Evolutionary conservation across 1,140 invertebrate species (phyloP), one percentile per base, ranked within the genome.

Genomic region (Eriocheir sinensis): DNA sequence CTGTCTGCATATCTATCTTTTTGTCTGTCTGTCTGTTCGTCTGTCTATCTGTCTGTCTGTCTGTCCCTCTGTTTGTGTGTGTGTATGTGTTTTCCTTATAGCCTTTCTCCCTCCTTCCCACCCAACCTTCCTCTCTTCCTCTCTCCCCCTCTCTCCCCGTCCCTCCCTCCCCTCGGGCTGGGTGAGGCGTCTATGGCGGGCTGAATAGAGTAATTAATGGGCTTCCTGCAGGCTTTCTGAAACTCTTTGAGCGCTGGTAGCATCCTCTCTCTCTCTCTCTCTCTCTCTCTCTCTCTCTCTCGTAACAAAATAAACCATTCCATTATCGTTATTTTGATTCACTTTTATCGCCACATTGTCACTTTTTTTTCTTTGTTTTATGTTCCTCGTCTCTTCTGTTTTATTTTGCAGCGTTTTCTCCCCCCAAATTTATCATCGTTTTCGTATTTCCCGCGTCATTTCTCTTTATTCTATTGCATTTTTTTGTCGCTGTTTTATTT

Each of bases 21-120:
- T 21, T 72, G 53, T 72, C 6, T 72, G 53, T n/a, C 53, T 72
- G 9, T 72, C 53, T 72, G 9, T 72, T 21, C 27, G 9, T 72
- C 53, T 72, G 9, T 72, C 53, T 72, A 9, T 72, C 53, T 72
- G 9, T 72, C 53, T 72, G 9, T 72, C 53, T 72, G 9, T 72
- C 53, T 72, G 9, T 72, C 53, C 27, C 53, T 72, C 60, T 72
- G n/a, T n/a, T n/a, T n/a, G n/a, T n/a, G n/a, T n/a, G n/a, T n/a
- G n/a, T n/a, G n/a, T n/a, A n/a, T n/a, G n/a, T n/a, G n/a, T n/a
- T n/a, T n/a, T n/a, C n/a, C n/a, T n/a, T n/a, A n/a, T n/a, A n/a
- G n/a, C n/a, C 60, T 72, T n/a, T 72, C 60, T 72, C 60, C n/a
- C 60, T 72, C 60, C n/a, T n/a, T 72, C 60, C n/a, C 60, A n/a